These are phyloP conservation scores for Lobophora halterata DNA, from an alignment of 2,888 invertebrate species.

Conservation along the genomic window DNA sequence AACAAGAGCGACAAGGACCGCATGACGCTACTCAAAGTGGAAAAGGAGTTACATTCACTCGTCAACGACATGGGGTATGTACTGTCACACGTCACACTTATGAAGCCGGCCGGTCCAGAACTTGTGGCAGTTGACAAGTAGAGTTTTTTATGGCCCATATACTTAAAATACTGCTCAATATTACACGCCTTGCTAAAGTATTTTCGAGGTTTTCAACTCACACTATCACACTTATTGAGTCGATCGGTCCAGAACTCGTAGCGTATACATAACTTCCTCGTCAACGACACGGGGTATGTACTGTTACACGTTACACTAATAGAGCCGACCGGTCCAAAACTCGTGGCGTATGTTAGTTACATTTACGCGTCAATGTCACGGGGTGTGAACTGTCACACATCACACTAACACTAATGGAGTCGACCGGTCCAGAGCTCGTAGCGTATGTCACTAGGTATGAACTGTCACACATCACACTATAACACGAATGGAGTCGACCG, in stretches of 20 bases:
- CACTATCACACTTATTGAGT: too few species aligned
- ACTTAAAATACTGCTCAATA: slow-evolving; percentile 91
- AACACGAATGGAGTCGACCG: slow-evolving; percentile 91
- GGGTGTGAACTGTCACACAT: slow-evolving; percentile 85
- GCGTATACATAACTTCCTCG: too few species aligned
- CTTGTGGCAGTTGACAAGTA: slow-evolving; percentile 93
- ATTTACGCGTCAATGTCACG: slow-evolving; percentile 90
- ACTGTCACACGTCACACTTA: too few species aligned
- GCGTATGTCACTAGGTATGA: slow-evolving; percentile 94
- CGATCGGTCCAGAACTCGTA: too few species aligned
- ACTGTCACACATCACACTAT: slow-evolving; percentile 93
- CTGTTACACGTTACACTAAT: not conserved
- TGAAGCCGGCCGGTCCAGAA: slow-evolving; percentile 82
- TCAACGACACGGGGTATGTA: slow-evolving; percentile 89
- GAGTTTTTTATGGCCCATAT: slow-evolving; percentile 95
- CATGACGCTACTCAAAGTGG: slow-evolving; percentile 90
- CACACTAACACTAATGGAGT: too few species aligned
- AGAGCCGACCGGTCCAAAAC: slow-evolving; percentile 81
- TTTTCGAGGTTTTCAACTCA: too few species aligned
- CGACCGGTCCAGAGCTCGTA: slow-evolving; percentile 85
- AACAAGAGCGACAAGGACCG: slow-evolving; percentile 95
- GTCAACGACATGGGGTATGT: slow-evolving; percentile 90
- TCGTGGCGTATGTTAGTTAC: slow-evolving; percentile 93
- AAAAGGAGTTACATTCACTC: slow-evolving; percentile 91
- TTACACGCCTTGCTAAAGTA: slow-evolving; percentile 94